Evolutionary conservation across 1,140 invertebrate genomes (phyloP), one percentile per base, ranked within the genome.

Genomic region (Campoletis sonorensis): DNA sequence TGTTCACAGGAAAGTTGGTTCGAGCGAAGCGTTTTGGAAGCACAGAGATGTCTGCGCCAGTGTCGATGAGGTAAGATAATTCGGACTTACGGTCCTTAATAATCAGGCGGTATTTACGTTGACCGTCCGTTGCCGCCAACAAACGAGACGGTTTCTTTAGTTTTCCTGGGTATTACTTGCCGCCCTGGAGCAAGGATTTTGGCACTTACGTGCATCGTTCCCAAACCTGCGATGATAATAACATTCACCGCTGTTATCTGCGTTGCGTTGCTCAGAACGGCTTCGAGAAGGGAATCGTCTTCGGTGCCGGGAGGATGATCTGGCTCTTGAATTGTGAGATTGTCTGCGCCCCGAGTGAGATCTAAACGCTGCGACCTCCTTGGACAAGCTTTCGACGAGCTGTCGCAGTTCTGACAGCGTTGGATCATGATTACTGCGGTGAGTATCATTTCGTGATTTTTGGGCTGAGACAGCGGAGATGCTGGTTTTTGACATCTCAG

Each of bases 151-250:
- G 67, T 40, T 68, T 26, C 0, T 8, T 21, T 79, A 79, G 79
- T 73, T 73, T 80, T 27, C 70, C 79, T n/a, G n/a, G n/a, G 54
- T n/a, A 0, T 61, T 11, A 13, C 18, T 61, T 0, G 4, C 0
- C 1, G 51, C 11, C 51, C 51, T 54, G 0, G 45, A 80, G 15
- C 64, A 80, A 1, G 37, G 79, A 51, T 37, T 30, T 30, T 26
- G 76, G 68, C 76, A 70, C 26, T 84, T 87, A 1, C 27, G 73
- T 0, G 88, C 85, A 51, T 82, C 49, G 5, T 81, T 49, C 2
- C 82, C 81, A 37, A 83, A 85, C 61, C 51, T 79, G 15, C 30
- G 23, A 49, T 85, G 83, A 37, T 78, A 84, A 37, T 64, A 68
- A 33, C 49, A 77, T 11, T 51, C 33, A 18, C 30, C 49, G 1